phyloP scores from a whole-genome alignment of 1,140 invertebrate species.

The Macrocentrus cingulum region DNA sequence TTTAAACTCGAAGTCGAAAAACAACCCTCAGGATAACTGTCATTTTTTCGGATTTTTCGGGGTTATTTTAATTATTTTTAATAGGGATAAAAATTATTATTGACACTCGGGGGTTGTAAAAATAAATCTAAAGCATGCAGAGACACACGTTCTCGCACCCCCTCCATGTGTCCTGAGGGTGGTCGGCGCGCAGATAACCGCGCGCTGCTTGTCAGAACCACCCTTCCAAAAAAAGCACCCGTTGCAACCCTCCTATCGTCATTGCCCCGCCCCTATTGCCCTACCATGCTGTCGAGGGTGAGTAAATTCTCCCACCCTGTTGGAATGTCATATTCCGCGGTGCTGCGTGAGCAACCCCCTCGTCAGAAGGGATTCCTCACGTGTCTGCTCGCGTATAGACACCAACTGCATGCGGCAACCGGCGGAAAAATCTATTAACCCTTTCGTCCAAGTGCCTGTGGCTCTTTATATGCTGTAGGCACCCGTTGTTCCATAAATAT shows the following conservation, averaged over 20 bases:
- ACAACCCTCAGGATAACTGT: too few relatives aligned
- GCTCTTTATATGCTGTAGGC: too few relatives aligned
- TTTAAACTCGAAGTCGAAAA: too few relatives aligned
- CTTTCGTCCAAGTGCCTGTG: too few relatives aligned
- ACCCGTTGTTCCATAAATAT: too few relatives aligned
- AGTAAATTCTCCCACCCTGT: conserved; percentile 11
- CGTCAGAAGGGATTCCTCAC: neutral
- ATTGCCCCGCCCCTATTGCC: conserved; percentile 47
- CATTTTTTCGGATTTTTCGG: too few relatives aligned
- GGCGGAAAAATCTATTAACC: neutral
- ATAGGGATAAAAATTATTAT: too few relatives aligned
- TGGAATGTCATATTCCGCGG: neutral
- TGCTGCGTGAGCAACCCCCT: conserved; percentile 8
- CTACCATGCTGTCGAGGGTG: conserved; percentile 36
- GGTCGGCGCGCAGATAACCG: conserved; percentile 43
- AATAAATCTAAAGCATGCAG: too few relatives aligned
- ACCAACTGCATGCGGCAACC: neutral
- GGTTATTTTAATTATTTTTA: too few relatives aligned
- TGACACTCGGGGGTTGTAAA: too few relatives aligned
- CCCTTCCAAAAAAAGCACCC: conserved; percentile 49
- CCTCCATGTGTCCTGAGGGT: too few relatives aligned
- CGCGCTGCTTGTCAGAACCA: conserved; percentile 50
- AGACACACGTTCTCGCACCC: too few relatives aligned
- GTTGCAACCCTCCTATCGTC: conserved; percentile 52
- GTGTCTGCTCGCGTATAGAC: neutral